phyloP scores from a whole-genome alignment of 1,140 invertebrate genomes.

The Meloidogyne hapla region DNA sequence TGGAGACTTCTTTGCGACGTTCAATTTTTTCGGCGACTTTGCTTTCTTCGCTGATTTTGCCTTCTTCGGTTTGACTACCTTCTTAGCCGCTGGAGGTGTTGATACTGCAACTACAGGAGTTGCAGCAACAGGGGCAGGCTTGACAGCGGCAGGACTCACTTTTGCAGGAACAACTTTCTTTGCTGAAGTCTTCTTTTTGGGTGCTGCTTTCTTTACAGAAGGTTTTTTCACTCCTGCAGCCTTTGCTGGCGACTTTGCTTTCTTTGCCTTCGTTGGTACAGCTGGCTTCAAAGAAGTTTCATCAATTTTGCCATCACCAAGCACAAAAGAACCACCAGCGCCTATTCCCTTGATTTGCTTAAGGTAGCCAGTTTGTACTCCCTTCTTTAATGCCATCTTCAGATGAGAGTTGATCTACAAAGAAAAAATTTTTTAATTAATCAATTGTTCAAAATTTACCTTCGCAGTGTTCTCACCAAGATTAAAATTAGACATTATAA shows the following conservation, averaged over 20 bases:
- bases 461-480: slow-evolving; percentile 47
- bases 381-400: slow-evolving; percentile 26
- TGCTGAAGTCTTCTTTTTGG: background rate
- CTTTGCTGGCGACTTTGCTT: slow-evolving; percentile 9
- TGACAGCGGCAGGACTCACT: background rate
- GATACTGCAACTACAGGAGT: background rate
- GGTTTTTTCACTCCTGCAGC: slow-evolving; percentile 1
- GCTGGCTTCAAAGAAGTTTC: background rate
- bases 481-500: slow-evolving; percentile 64
- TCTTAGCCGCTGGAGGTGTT: background rate
- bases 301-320: slow-evolving; percentile 31
- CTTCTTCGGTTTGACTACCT: background rate
- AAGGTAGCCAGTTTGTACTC: slow-evolving; percentile 32
- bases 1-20: slow-evolving; percentile 17
- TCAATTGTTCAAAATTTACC: background rate
- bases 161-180: background rate
- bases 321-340: slow-evolving; percentile 40
- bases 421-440: background rate
- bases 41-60: background rate
- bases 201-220: slow-evolving; percentile 1
- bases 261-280: background rate
- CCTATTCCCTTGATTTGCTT: slow-evolving; percentile 32
- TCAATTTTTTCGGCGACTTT: slow-evolving; percentile 14
- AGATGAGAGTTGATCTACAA: slow-evolving; percentile 42
- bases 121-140: background rate